Conservation (phyloP, 2,888 invertebrate genomes). For the Andrena bicolor region DNA sequence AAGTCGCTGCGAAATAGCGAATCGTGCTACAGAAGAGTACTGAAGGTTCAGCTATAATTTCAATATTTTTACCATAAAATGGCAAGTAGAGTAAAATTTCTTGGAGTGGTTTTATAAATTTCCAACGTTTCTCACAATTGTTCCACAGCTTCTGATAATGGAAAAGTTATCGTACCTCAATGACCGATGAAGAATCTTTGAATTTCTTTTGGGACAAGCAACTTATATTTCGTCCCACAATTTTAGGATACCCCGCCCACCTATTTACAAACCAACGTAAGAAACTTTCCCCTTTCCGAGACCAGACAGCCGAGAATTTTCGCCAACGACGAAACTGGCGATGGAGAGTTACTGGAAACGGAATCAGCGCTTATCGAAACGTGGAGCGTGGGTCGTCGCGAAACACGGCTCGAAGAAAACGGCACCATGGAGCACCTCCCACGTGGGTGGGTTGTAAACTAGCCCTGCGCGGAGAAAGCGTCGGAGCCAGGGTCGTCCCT, state of each 20-base stretch:
- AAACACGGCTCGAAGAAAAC: background rate
- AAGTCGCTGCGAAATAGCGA: too few species aligned
- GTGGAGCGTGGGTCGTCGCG: background rate
- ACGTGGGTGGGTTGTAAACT: slow-evolving; percentile 10
- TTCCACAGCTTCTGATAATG: too few species aligned
- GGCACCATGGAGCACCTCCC: background rate
- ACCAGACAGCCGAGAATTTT: background rate
- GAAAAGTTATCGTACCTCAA: too few species aligned
- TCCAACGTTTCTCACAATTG: too few species aligned
- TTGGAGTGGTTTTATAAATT: too few species aligned
- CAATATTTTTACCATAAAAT: too few species aligned
- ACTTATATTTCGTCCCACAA: background rate
- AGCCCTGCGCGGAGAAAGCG: slow-evolving; percentile 34
- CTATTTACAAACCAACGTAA: too few species aligned
- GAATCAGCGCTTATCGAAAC: background rate
- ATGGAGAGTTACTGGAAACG: background rate
- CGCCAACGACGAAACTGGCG: background rate
- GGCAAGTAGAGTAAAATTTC: too few species aligned
- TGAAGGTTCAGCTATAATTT: too few species aligned
- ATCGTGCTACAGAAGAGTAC: too few species aligned
- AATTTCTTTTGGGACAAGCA: too few species aligned
- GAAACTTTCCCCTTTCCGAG: background rate
- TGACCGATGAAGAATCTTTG: too few species aligned
- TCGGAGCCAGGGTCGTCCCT: slow-evolving; percentile 15
- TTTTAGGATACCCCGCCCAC: background rate